Evolutionary conservation across 2,888 invertebrate species (phyloP).

Genomic region (Pinctada fucata): DNA sequence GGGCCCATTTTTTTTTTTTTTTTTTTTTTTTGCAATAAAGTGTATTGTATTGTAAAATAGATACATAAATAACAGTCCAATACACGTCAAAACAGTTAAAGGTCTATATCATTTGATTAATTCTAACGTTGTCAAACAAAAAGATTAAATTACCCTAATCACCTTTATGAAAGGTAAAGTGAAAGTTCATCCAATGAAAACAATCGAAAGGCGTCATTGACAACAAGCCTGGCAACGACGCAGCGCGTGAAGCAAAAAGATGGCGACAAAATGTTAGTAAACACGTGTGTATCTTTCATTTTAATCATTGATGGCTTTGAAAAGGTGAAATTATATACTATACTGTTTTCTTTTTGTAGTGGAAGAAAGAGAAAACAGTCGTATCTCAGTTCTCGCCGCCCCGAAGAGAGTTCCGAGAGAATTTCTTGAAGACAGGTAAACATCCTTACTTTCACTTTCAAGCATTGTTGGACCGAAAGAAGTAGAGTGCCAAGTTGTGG

Average conservation of each 20-base stretch:
- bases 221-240: constrained; percentile 54
- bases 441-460: not conserved
- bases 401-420: constrained; percentile 59
- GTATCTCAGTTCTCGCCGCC: constrained; percentile 55
- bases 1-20: too few relatives aligned
- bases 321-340: not conserved
- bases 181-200: constrained; percentile 38
- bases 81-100: too few relatives aligned
- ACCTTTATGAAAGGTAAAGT: not conserved
- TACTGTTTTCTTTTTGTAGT: not conserved
- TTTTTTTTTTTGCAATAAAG: too few relatives aligned
- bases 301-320: not conserved
- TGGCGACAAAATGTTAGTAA: constrained; percentile 46
- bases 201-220: constrained; percentile 57
- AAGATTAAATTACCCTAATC: too few relatives aligned
- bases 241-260: constrained; percentile 46
- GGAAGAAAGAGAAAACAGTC: constrained; percentile 13
- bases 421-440: constrained; percentile 62
- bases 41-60: too few relatives aligned
- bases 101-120: too few relatives aligned
- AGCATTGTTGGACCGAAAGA: too few relatives aligned
- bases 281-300: constrained; percentile 4
- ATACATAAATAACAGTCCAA: too few relatives aligned
- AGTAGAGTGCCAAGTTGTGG: too few relatives aligned
- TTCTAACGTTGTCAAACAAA: too few relatives aligned